Conservation (phyloP, 2,797 vertebrate species). For the Somateria mollissima region DNA sequence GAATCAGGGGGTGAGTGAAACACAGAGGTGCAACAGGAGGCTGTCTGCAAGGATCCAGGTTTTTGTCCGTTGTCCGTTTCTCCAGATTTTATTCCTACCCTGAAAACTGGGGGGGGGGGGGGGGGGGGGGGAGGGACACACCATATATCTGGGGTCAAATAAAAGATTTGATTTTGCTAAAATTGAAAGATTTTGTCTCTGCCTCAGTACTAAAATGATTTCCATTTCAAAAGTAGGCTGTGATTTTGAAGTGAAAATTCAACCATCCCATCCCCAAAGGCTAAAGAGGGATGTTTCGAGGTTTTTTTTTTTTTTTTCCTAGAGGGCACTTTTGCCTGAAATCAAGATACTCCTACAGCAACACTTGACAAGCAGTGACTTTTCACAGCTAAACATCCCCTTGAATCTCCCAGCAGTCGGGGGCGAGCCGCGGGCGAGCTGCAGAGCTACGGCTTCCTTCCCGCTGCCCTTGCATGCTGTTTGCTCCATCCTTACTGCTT, state of each 20-base stretch:
- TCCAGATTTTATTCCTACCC: not conserved
- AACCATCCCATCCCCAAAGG: not conserved
- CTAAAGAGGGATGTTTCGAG: not conserved
- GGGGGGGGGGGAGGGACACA: too few relatives aligned
- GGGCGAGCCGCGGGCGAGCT: not conserved
- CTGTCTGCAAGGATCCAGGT: not conserved
- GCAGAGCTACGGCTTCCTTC: not conserved
- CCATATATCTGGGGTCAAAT: not conserved
- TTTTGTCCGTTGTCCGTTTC: not conserved
- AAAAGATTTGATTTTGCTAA: slow-evolving; percentile 11
- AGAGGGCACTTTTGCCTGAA: not conserved
- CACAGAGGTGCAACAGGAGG: not conserved
- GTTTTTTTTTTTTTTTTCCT: not conserved
- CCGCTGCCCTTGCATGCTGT: not conserved
- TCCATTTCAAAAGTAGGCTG: slow-evolving; percentile 31
- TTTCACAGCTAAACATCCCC: not conserved
- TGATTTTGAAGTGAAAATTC: slow-evolving; percentile 44
- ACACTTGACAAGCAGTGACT: not conserved
- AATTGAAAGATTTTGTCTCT: not conserved
- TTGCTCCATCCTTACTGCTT: not conserved
- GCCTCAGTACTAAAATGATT: not conserved
- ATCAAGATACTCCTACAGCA: not conserved
- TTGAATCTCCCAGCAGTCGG: not conserved
- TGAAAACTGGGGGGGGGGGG: not conserved
- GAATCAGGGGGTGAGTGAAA: not conserved